A percentile compares a stretch with the other conserved stretches of the same genome.
phyloP scores from a whole-genome alignment of 2,113 vertebrate species.

The Actenoides lindsayi region DNA sequence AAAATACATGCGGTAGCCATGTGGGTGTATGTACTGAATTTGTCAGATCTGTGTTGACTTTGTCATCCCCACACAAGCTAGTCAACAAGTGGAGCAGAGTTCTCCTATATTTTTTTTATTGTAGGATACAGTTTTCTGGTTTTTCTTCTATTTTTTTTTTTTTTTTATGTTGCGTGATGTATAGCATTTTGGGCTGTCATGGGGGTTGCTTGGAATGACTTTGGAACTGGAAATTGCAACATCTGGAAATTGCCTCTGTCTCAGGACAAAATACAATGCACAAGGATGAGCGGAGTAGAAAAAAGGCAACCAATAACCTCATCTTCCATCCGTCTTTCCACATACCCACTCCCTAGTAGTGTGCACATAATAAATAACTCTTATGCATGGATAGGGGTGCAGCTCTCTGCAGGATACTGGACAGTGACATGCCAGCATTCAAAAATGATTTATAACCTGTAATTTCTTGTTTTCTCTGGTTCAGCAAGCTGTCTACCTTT shows the following conservation, averaged over 20 bases:
- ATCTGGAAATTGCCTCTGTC: not conserved
- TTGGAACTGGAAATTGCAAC: not conserved
- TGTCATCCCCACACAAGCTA: not conserved
- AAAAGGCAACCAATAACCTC: not conserved
- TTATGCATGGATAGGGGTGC: not conserved
- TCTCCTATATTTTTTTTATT: not conserved
- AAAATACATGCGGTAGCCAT: not conserved
- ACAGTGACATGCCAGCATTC: not conserved
- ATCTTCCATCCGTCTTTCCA: not conserved
- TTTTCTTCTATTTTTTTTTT: not conserved
- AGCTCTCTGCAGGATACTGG: not conserved
- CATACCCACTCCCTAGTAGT: not conserved
- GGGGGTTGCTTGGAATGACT: not conserved
- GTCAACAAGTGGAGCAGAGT: not conserved
- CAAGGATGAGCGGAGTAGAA: not conserved
- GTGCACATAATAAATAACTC: not conserved
- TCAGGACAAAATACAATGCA: not conserved
- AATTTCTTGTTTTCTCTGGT: not conserved
- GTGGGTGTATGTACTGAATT: not conserved
- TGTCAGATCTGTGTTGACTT: not conserved
- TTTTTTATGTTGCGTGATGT: not conserved
- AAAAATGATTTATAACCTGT: not conserved
- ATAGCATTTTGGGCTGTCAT: not conserved
- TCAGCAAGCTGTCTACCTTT: not conserved
- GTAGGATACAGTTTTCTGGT: not conserved